Evolutionary conservation across 2,888 invertebrate genomes (phyloP), one percentile per base, ranked within the genome.

Genomic region (Mimachlamys varia): DNA sequence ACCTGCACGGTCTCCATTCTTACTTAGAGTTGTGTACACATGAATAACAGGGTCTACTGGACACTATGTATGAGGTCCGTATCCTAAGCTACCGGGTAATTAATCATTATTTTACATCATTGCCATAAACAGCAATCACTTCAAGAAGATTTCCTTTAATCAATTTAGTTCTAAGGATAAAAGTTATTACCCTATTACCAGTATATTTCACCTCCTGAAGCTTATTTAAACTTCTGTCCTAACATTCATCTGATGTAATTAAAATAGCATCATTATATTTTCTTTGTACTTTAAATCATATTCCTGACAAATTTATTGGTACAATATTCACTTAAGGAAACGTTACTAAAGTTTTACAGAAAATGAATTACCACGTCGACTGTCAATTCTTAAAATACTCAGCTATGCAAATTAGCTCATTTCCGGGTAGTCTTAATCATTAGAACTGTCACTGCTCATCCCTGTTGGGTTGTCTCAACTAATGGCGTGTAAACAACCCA

Each of bases 351-450:
- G 33, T 33, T 27, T 22, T 76, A 33, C 27, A 33, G 33, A 76
- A 33, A 76, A 76, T 33, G 27, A 0, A 33, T 33, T 76, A 27
- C 33, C 76, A 76, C 33, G 76, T 76, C 27, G 33, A 76, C 76
- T 76, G 76, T 15, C 76, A 76, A 76, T 76, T 76, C 76, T 27
- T 76, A 76, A 76, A n/a, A 58, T n/a, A 58, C 58, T 58, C 58
- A 58, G n/a, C 19, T 58, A 58, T 58, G 58, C 33, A 76, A 76
- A 76, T 76, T 19, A 33, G 27, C 76, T 33, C 7, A 13, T 76
- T 33, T 76, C 33, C 33, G 33, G 76, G 76, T 76, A 76, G 76
- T 76, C 33, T 27, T 27, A 76, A 33, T 76, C 33, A 33, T 76
- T 15, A 5, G 33, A 27, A 33, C 76, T 76, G 76, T 33, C 76